Evolutionary conservation across 2,888 invertebrate genomes (phyloP), one percentile per base, ranked within the genome.

Genomic region (Cephonodes hylas): DNA sequence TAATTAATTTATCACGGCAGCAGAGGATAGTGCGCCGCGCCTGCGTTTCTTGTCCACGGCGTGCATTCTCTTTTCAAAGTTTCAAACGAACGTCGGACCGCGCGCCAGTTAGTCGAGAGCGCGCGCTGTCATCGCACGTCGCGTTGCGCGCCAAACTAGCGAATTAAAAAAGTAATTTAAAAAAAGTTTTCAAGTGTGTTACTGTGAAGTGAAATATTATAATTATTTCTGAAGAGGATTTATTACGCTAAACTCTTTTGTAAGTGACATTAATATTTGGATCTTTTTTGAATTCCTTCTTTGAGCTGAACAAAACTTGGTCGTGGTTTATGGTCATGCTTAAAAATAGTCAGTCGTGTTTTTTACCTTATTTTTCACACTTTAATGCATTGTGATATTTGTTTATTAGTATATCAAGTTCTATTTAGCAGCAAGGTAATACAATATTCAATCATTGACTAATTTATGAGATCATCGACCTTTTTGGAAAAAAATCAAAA

Each of bases 51-150:
- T 18, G 31, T 10, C 6, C n/a, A 44, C n/a, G 6, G 7, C 18
- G 10, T 31, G 53, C 53, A 31, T 53, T 53, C 53, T 53, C 53
- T 53, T 53, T 53, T 31, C 27, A 22, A 60, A 60, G 58, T 59
- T 59, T 62, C 18, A 18, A 27, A 53, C 27, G 31, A 53, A 53
- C 31, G 46, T 59, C 59, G 38, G 56, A 42, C 56, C 61, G 46
- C 34, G 53, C 53, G 65, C 46, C 66, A 73, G 73, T 70, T 68
- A 68, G 64, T 64, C 69, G 70, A 69, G 70, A 73, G 71, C 71
- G 73, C 71, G 66, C 72, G 63, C 62, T 15, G 57, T 44, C 8
- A 13, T 5, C 5, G 70, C 64, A 67, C 67, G 71, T 67, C 67
- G 71, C 73, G 73, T 69, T 64, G 63, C 70, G 69, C 61, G 66